These are phyloP conservation scores for Poeciliopsis prolifica DNA, from an alignment of 2,113 vertebrate species.

Conservation along the genomic window DNA sequence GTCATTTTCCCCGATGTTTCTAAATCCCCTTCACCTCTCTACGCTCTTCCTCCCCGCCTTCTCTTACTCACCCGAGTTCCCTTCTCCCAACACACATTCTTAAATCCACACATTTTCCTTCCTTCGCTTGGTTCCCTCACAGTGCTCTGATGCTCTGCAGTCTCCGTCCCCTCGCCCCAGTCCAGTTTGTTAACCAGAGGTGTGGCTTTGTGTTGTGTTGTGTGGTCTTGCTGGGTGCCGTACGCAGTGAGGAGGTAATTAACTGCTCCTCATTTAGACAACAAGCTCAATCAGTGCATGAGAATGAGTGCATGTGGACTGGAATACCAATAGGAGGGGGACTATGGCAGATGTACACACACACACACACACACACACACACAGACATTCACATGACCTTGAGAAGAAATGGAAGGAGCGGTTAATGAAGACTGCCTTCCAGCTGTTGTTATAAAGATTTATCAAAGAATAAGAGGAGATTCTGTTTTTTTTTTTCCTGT, in stretches of 20 bases:
- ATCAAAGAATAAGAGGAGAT: slow-evolving; percentile 1
- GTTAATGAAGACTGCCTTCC: slow-evolving; percentile 19
- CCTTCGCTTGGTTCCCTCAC: slow-evolving; percentile 7
- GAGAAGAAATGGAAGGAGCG: slow-evolving; percentile 8
- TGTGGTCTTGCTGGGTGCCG: slow-evolving; percentile 55
- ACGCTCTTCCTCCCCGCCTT: background rate
- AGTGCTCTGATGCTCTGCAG: background rate
- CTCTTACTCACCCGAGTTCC: background rate
- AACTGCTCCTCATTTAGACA: slow-evolving; percentile 63
- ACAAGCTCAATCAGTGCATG: slow-evolving; percentile 64
- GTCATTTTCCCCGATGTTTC: background rate
- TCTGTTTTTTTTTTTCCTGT: background rate
- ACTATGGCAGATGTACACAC: background rate
- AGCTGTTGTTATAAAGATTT: slow-evolving; percentile 20
- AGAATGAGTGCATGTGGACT: slow-evolving; percentile 49
- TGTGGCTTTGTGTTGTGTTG: slow-evolving; percentile 49
- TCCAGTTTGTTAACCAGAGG: slow-evolving; percentile 58
- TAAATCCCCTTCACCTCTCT: slow-evolving; percentile 2
- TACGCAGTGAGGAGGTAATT: slow-evolving; percentile 61
- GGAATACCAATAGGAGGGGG: slow-evolving; percentile 43
- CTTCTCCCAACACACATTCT: background rate
- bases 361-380: slow-evolving; percentile 5
- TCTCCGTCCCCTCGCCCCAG: slow-evolving; percentile 13
- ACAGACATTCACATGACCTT: slow-evolving; percentile 29
- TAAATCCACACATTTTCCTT: slow-evolving; percentile 2